Conservation (phyloP, 2,797 vertebrate genomes). For the Taeniopygia guttata region DNA sequence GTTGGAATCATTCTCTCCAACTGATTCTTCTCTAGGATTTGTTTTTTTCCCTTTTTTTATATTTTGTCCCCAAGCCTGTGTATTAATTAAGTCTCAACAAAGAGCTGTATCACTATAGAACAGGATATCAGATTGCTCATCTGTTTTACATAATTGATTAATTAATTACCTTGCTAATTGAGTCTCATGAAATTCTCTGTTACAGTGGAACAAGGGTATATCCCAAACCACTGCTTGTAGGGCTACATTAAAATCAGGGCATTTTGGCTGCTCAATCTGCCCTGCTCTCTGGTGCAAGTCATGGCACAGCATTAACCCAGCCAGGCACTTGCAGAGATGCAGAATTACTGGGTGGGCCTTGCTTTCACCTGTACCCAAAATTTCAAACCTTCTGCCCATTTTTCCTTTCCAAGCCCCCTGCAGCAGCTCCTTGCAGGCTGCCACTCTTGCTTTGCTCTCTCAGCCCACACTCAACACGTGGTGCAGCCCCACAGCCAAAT, state of each 20-base stretch:
- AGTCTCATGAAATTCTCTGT: not conserved
- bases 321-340: fast-evolving
- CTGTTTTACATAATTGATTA: slow-evolving; percentile 66
- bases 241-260: not conserved
- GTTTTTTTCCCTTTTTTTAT: fast-evolving
- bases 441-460: not conserved
- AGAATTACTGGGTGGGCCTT: not conserved
- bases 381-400: not conserved
- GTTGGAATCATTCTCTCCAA: not conserved
- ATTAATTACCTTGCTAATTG: slow-evolving; percentile 63
- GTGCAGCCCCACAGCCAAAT: not conserved
- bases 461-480: fast-evolving
- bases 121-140: slow-evolving; percentile 24
- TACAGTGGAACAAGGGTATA: not conserved
- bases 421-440: not conserved
- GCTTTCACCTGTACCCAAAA: not conserved
- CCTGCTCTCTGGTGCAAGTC: not conserved
- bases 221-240: not conserved
- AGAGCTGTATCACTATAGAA: slow-evolving; percentile 4
- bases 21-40: not conserved
- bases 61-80: slow-evolving; percentile 10
- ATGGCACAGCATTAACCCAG: fast-evolving
- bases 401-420: not conserved
- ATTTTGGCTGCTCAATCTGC: not conserved
- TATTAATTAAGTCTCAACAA: slow-evolving; percentile 62